These are phyloP conservation scores for honey bee (Apis mellifera) DNA, from an alignment of 1,140 invertebrate species.

Conservation along the genomic window Amel_HAv3.1 CM009942.2:564001-564500, in stretches of 20 bases:
- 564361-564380: constrained; percentile 32
- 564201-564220: constrained; percentile 21
- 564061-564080: not conserved
- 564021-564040: not conserved
- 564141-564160: not conserved
- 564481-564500: no score
- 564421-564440: no score
- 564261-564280: constrained; percentile 74
- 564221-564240: constrained; percentile 60
- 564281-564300: constrained; percentile 74
- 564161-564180: not conserved
- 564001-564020: not conserved
- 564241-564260: constrained; percentile 73
- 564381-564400: constrained; percentile 5
- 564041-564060: no score
- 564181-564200: not conserved
- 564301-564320: constrained; percentile 75
- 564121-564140: not conserved
- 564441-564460: no score
- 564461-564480: no score
- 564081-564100: not conserved
- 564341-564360: constrained; percentile 46
- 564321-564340: constrained; percentile 71
- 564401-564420: no score
- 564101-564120: not conserved